Evolutionary conservation across 2,797 vertebrate genomes (phyloP).

Genomic region (Garrulus glandarius): DNA sequence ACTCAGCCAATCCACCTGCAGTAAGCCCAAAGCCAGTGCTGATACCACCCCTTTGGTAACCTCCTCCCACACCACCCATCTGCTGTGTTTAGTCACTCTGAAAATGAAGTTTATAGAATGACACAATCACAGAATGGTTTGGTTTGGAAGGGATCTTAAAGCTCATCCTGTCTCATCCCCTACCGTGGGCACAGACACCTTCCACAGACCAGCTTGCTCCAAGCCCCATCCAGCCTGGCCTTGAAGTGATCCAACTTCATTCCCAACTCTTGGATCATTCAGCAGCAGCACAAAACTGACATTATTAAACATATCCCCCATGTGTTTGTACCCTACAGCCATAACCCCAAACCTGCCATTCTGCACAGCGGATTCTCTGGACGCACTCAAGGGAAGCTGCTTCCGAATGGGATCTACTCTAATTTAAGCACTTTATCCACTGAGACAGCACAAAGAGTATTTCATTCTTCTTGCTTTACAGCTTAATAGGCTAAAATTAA

Average conservation of each 20-base stretch:
- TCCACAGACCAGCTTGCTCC: not conserved
- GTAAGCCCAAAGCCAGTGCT: not conserved
- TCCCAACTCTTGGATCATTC: fast-evolving
- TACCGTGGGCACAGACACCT: not conserved
- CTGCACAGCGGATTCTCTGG: fast-evolving
- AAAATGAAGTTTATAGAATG: not conserved
- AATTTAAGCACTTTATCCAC: conserved; percentile 28
- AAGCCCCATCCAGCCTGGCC: not conserved
- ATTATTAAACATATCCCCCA: fast-evolving
- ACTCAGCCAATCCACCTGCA: fast-evolving
- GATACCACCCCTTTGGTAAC: not conserved
- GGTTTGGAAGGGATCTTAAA: not conserved
- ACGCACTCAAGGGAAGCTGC: not conserved
- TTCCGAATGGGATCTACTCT: not conserved
- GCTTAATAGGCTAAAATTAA: conserved; percentile 52
- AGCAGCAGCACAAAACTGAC: not conserved
- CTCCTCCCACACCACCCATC: not conserved
- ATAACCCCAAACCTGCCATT: not conserved
- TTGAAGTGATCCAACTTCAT: no score
- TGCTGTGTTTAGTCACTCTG: not conserved
- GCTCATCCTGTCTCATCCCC: not conserved
- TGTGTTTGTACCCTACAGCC: fast-evolving
- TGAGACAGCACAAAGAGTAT: not conserved
- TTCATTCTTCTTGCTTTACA: conserved; percentile 42
- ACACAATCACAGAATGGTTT: not conserved